Evolutionary conservation across 2,797 vertebrate species (phyloP), one percentile per base, ranked within the genome.

Genomic region (Semotilus atromaculatus): DNA sequence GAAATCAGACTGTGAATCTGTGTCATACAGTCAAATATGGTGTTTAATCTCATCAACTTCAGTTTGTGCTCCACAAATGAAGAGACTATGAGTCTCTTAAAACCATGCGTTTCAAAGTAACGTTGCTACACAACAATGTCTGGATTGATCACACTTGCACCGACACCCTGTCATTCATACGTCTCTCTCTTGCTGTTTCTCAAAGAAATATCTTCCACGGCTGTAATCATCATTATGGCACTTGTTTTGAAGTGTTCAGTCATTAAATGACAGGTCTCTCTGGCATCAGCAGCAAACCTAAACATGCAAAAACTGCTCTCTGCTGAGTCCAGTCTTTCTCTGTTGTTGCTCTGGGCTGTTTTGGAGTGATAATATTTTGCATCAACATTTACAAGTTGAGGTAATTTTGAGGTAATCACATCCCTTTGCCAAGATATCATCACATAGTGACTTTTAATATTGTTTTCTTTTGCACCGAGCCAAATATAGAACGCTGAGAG

Each of bases 201-300:
- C 71, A 11, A 73, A 31, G 62, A 64, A 7, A 64, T 31, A 64
- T 79, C 13, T 14, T 48, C 23, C 40, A 34, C 60, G 51, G 73
- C 60, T 80, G 48, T 87, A 82, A 82, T 87, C 67, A 87, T 77
- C 79, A 79, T 82, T 40, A 60, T 67, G 29, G 26, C 67, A 58
- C 36, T 82, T 85, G 73, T 79, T 85, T 85, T 64, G 64, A 87
- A 85, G 78, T 64, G 21, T 9, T 70, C 82, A 77, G 75, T 34
- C 70, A 76, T 82, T 67, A 74, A 84, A 81, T 76, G 55, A 82
- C 29, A 23, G 64, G 14, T 76, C 66, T 77, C 23, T 23, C 7
- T 45, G 58, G 73, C n/a, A 55, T 58, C 71, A 82, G 60, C 19
- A 8, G 36, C 51, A 29, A 34, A 51, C 3, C 26, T 19, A 48